These are phyloP conservation scores for Lamproptera curius DNA, from an alignment of 2,888 invertebrate species.

Conservation along the genomic window DNA sequence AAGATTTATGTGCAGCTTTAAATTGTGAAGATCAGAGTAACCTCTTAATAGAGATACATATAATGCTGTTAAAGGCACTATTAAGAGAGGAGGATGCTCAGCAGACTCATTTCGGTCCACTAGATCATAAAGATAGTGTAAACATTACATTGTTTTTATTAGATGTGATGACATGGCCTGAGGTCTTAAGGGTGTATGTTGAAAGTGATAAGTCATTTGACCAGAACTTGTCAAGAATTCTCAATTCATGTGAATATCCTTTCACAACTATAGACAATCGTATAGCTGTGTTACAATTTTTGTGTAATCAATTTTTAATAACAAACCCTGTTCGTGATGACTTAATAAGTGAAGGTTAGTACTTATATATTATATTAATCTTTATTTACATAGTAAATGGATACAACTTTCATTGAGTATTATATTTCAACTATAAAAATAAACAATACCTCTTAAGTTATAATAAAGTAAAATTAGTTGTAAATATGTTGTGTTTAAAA, in stretches of 20 bases:
- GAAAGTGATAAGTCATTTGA: constrained; percentile 93
- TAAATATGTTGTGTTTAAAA: too few species aligned
- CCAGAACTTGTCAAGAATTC: constrained; percentile 82
- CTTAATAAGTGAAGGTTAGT: constrained; percentile 92
- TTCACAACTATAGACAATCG: constrained; percentile 88
- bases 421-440: too few species aligned
- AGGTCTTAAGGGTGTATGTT: constrained; percentile 91
- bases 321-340: constrained; percentile 96
- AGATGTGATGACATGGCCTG: constrained; percentile 98
- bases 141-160: constrained; percentile 95
- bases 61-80: constrained; percentile 93
- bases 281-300: constrained; percentile 89
- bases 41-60: constrained; percentile 95
- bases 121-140: constrained; percentile 98
- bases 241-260: constrained; percentile 91
- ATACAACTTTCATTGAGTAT: too few species aligned
- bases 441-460: too few species aligned
- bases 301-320: constrained; percentile 96
- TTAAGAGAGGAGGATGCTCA: constrained; percentile 96
- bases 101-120: constrained; percentile 96
- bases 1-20: constrained; percentile 97
- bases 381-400: too few species aligned
- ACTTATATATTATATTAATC: too few species aligned
- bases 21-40: constrained; percentile 95
- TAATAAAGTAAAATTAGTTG: too few species aligned